Conservation (phyloP, 2,888 invertebrate species). For the Carcina quercana region DNA sequence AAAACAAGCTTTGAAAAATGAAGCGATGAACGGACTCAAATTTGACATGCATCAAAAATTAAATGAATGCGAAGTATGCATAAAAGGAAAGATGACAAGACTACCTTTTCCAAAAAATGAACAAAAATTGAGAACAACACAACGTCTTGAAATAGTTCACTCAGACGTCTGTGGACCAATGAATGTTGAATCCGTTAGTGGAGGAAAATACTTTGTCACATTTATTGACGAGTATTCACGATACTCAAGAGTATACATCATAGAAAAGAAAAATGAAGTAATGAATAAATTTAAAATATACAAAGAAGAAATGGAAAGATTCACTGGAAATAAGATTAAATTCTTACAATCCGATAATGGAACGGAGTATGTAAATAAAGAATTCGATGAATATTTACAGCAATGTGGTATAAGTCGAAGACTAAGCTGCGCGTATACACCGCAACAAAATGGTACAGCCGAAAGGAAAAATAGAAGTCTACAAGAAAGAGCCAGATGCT, state of each 20-base stretch:
- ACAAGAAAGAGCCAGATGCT: slow-evolving; percentile 7
- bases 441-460: slow-evolving; percentile 6
- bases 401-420: slow-evolving; percentile 3
- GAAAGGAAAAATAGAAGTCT: slow-evolving; percentile 9
- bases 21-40: slow-evolving; percentile 3
- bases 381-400: slow-evolving; percentile 5
- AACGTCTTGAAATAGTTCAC: slow-evolving; percentile 4
- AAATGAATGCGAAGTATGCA: slow-evolving; percentile 4
- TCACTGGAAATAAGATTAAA: slow-evolving; percentile 1
- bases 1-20: slow-evolving; percentile 4
- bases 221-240: slow-evolving; percentile 13
- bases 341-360: slow-evolving; percentile 3
- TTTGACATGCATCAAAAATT: slow-evolving; percentile 1
- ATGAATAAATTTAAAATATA: background rate
- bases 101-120: slow-evolving; percentile 3
- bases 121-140: background rate
- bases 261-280: slow-evolving; percentile 2
- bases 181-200: background rate
- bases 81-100: slow-evolving; percentile 6
- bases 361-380: slow-evolving; percentile 5
- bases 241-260: slow-evolving; percentile 9
- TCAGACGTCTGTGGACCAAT: slow-evolving; percentile 11
- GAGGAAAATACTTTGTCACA: slow-evolving; percentile 7
- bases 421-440: slow-evolving; percentile 2
- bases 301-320: background rate